These are phyloP conservation scores for Rousettus madagascariensis DNA, from an alignment of 2,797 vertebrate genomes.

Conservation along the genomic window DNA sequence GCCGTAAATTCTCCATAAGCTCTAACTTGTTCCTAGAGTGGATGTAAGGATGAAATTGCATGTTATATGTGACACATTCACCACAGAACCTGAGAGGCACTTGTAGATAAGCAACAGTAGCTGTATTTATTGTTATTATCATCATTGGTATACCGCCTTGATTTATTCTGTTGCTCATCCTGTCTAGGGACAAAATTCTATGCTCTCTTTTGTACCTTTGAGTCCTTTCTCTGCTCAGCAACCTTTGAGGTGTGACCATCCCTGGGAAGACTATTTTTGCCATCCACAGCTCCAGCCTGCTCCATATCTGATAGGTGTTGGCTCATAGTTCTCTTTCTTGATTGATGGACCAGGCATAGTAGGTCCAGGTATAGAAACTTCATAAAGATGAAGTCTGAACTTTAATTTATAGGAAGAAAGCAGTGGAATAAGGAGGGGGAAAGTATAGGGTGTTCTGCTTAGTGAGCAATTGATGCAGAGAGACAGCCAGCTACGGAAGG, in stretches of 20 bases:
- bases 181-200: background rate
- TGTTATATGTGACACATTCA: background rate
- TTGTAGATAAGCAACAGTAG: background rate
- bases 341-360: background rate
- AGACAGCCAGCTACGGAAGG: background rate
- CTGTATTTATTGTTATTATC: background rate
- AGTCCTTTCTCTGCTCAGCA: background rate
- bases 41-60: background rate
- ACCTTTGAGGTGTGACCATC: background rate
- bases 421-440: background rate
- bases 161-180: background rate
- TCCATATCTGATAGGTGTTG: background rate
- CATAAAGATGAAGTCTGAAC: background rate
- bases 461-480: background rate
- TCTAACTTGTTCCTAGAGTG: background rate
- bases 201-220: background rate
- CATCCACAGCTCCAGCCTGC: background rate
- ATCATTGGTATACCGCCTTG: background rate
- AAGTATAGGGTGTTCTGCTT: background rate
- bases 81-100: background rate
- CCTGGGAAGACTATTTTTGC: background rate
- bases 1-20: background rate
- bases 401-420: background rate
- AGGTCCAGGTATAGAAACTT: background rate
- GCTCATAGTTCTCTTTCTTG: background rate